Base-by-base conservation (phyloP, 2,888 invertebrate species). In the Drosophila imparisetae region DNA sequence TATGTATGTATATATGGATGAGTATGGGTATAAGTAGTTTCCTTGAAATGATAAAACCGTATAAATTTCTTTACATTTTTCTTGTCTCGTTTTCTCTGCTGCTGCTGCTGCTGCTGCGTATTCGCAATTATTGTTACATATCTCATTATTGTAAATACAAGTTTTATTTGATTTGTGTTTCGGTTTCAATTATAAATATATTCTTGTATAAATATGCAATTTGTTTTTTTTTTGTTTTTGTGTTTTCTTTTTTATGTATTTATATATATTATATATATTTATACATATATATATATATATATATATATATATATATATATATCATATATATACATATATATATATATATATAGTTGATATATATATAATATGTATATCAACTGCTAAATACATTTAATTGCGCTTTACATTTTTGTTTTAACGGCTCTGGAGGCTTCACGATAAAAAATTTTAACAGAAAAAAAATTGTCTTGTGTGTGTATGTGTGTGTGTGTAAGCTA, bases 351-450 rank as follows among this genome's bases (percentile, higher is more conserved):
- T 75, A 79, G n/a, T n/a, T n/a, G n/a, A 72, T 75, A 78, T 61
- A 68, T 68, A 75, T 71, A 72, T 63, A 80, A 55, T 86, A 82
- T 80, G 71, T 81, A 72, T 88, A 83, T 83, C 87, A 87, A 89
- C 86, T 84, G 75, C 89, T 85, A 89, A 86, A 85, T 85, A 89
- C 78, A 85, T 68, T 78, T 87, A 89, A 87, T 89, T 86, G 85
- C 85, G 85, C 85, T 89, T 86, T 87, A 89, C 85, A 87, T 70
- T 69, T 76, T 66, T 32, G 32, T 32, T 76, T 74, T 72, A 68
- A 84, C 82, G 89, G 85, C 82, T 84, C 73, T 62, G 64, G 62
- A 75, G 85, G 85, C 85, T 72, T 75, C 77, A 74, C 64, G 63
- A 67, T 76, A 63, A 78, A 61, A 50, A 58, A 40, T 54, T 55